phyloP scores from a whole-genome alignment of 2,797 vertebrate genomes.

The Enteromius fasciolatus region DNA sequence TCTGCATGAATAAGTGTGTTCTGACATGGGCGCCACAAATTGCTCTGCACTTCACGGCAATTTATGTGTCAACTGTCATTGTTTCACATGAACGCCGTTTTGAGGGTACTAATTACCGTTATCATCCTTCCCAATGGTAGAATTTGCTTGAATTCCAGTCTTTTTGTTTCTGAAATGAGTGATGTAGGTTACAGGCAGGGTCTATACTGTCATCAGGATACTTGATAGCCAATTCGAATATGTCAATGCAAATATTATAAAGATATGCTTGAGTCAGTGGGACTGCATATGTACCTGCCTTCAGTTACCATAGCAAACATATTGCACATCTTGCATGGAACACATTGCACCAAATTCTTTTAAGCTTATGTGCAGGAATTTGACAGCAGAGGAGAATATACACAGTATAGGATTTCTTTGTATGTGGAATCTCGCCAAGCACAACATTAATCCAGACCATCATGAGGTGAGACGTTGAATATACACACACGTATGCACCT shows the following conservation, averaged over 20 bases:
- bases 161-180: constrained; percentile 45
- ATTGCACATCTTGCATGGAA: neutral
- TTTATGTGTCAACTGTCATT: constrained; percentile 82
- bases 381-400: constrained; percentile 22
- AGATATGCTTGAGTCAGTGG: neutral
- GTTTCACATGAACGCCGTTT: constrained; percentile 66
- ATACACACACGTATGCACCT: constrained; percentile 1
- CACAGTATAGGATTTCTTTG: constrained; percentile 6
- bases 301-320: neutral
- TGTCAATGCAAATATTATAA: constrained; percentile 28
- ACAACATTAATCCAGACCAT: constrained; percentile 21
- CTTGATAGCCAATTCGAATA: constrained; percentile 18
- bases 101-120: constrained; percentile 79
- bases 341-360: neutral
- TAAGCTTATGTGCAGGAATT: neutral
- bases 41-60: constrained; percentile 77
- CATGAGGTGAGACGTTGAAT: neutral
- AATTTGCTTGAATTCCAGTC: constrained; percentile 54
- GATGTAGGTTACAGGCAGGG: constrained; percentile 46
- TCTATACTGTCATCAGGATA: constrained; percentile 27
- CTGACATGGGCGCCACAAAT: constrained; percentile 76
- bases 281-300: neutral
- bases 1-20: constrained; percentile 76
- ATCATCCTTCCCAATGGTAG: constrained; percentile 59
- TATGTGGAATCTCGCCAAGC: constrained; percentile 18